A percentile compares a stretch with the other conserved stretches of the same genome.
phyloP scores from a whole-genome alignment of 2,797 vertebrate genomes.

The Pangasius macronema region DNA sequence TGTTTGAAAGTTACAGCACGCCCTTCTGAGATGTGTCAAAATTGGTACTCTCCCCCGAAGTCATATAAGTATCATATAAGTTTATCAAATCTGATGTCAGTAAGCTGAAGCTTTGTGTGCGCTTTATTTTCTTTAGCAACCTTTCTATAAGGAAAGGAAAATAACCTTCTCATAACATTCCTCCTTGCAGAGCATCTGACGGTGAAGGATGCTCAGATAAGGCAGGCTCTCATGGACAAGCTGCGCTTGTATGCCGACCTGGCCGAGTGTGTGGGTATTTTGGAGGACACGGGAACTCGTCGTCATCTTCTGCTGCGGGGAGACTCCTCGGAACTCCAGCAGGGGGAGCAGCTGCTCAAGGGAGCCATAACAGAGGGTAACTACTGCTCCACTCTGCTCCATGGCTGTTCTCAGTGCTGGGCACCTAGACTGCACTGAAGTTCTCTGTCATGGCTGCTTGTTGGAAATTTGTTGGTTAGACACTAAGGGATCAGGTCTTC shows the following conservation, averaged over 20 bases:
- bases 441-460: neutral
- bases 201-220: constrained; percentile 82
- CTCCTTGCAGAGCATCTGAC: constrained; percentile 79
- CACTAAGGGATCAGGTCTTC: too few species aligned
- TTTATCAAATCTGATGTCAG: too few species aligned
- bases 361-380: constrained; percentile 88
- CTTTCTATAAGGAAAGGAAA: neutral
- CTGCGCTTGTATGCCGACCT: constrained; percentile 89
- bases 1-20: neutral
- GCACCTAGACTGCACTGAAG: neutral
- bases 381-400: neutral
- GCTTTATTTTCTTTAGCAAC: neutral
- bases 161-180: neutral
- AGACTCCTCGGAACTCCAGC: constrained; percentile 81
- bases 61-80: too few species aligned
- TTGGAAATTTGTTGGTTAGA: neutral
- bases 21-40: neutral
- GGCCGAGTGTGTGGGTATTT: constrained; percentile 76
- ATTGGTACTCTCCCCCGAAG: neutral
- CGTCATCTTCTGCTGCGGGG: constrained; percentile 78
- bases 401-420: neutral
- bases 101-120: neutral
- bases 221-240: constrained; percentile 85
- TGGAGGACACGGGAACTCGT: constrained; percentile 72
- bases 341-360: constrained; percentile 86